Conservation (phyloP, 2,113 vertebrate genomes). For the Nicator chloris region DNA sequence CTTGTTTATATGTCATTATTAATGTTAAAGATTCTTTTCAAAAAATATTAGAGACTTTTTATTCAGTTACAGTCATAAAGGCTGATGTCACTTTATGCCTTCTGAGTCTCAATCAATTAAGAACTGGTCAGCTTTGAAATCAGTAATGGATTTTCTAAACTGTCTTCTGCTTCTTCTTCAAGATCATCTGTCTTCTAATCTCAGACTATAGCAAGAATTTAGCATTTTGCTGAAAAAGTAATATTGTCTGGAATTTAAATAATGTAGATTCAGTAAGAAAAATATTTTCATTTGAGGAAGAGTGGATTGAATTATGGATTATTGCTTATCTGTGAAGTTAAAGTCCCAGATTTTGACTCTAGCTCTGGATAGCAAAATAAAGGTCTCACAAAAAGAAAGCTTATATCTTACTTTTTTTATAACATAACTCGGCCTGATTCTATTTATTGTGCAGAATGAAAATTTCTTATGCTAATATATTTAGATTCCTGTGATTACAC, state of each 20-base stretch:
- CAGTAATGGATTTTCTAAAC: constrained; percentile 27
- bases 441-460: not conserved
- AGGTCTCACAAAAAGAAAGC: not conserved
- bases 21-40: not conserved
- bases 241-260: constrained; percentile 46
- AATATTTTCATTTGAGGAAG: constrained; percentile 10
- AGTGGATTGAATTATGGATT: constrained; percentile 1
- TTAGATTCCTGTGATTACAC: not conserved
- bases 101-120: not conserved
- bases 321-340: constrained; percentile 33
- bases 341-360: not conserved
- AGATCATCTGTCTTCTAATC: constrained; percentile 11
- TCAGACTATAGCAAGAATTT: constrained; percentile 10
- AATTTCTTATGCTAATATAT: not conserved
- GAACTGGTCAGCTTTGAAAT: constrained; percentile 4
- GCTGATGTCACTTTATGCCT: not conserved
- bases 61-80: not conserved
- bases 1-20: not conserved
- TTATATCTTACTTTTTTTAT: not conserved
- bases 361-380: not conserved
- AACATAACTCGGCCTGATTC: not conserved
- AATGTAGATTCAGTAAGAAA: constrained; percentile 2
- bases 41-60: not conserved
- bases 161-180: constrained; percentile 29
- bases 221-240: constrained; percentile 42